phyloP scores from a whole-genome alignment of 2,113 vertebrate species.

The Emydocephalus ijimae region DNA sequence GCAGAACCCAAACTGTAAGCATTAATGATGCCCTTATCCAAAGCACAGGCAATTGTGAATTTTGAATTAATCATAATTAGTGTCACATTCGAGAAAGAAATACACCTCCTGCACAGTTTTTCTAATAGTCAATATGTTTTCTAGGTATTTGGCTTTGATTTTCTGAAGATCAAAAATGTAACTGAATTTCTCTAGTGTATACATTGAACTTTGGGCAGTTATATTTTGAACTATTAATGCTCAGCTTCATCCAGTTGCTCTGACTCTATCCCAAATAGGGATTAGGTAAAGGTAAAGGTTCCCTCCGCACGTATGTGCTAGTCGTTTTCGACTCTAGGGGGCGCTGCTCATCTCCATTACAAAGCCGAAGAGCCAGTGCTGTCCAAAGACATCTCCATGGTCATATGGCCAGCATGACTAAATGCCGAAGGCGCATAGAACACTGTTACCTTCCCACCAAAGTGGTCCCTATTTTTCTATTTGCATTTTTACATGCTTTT shows the following conservation, averaged over 20 bases:
- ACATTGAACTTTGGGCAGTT: not conserved
- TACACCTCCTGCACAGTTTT: conserved; percentile 7
- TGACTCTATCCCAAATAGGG: not conserved
- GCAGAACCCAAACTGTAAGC: not conserved
- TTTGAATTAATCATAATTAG: not conserved
- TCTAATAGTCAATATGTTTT: not conserved
- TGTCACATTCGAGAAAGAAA: not conserved
- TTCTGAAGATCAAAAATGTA: not conserved
- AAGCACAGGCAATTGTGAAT: not conserved
- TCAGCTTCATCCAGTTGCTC: not conserved
- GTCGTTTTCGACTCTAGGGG: too few relatives aligned
- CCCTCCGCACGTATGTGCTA: too few relatives aligned
- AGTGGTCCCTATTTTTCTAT: too few relatives aligned
- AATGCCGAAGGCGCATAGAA: too few relatives aligned
- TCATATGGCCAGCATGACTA: too few relatives aligned
- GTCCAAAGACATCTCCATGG: too few relatives aligned
- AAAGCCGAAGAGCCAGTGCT: too few relatives aligned
- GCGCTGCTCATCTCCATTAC: too few relatives aligned
- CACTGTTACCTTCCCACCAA: too few relatives aligned
- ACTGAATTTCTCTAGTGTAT: not conserved
- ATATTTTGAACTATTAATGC: not conserved
- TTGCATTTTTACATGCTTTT: too few relatives aligned
- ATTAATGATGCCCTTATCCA: conserved; percentile 6
- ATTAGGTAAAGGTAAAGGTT: too few relatives aligned
- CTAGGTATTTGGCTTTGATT: not conserved